A percentile compares a stretch with the other conserved stretches of the same genome.
Conservation (phyloP, 2,888 invertebrate species). For the Monochamus alternatus region DNA sequence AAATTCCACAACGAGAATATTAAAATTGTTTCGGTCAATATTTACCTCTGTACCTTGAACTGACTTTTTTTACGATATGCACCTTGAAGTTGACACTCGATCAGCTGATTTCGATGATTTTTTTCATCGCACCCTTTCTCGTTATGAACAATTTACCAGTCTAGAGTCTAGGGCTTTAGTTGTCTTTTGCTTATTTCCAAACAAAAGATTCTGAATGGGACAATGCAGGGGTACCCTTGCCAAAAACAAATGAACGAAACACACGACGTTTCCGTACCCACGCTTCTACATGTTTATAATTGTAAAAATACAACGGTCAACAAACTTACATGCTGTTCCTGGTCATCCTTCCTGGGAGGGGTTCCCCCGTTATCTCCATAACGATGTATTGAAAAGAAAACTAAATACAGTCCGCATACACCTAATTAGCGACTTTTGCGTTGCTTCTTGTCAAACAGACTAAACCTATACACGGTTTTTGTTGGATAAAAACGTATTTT, state of each 20-base stretch:
- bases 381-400: neutral
- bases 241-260: neutral
- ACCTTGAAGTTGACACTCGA: neutral
- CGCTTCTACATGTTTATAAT: neutral
- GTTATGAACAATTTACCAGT: too few species aligned
- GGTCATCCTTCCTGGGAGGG: conserved; percentile 5
- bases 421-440: conserved; percentile 15
- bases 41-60: neutral
- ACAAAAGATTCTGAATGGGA: neutral
- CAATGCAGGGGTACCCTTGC: neutral
- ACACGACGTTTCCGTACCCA: neutral
- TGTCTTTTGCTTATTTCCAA: neutral
- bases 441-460: conserved; percentile 17
- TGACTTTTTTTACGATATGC: conserved; percentile 12
- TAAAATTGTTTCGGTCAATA: conserved; percentile 19
- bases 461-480: conserved; percentile 25
- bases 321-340: conserved; percentile 35
- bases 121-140: neutral
- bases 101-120: neutral
- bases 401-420: neutral
- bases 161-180: neutral
- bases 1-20: conserved; percentile 4
- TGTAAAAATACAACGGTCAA: conserved; percentile 19
- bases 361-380: conserved; percentile 25
- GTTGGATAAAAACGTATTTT: conserved; percentile 35